These are phyloP conservation scores for Thalpophila matura DNA, from an alignment of 2,888 invertebrate species.

Conservation along the genomic window DNA sequence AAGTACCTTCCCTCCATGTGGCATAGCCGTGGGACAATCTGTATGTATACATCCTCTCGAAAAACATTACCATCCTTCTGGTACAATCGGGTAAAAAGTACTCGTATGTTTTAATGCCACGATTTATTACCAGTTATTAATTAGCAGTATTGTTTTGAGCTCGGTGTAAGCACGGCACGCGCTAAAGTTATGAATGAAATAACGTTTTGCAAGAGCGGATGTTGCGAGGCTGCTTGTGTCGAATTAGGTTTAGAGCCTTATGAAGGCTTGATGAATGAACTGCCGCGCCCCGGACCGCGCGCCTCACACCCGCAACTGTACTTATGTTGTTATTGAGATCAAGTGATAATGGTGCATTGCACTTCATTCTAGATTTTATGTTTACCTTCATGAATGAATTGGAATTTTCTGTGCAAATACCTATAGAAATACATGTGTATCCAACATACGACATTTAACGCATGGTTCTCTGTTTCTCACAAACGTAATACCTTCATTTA, in stretches of 20 bases:
- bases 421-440: not conserved
- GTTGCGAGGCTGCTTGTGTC: constrained; percentile 89
- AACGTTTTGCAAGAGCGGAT: constrained; percentile 91
- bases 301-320: constrained; percentile 62
- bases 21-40: no score
- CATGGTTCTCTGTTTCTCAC: no score
- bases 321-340: constrained; percentile 59
- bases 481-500: no score
- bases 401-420: not conserved
- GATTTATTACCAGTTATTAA: constrained; percentile 47
- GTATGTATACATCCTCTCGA: no score
- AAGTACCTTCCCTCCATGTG: no score
- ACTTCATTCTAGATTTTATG: constrained; percentile 39
- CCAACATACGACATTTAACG: not conserved
- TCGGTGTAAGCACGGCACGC: constrained; percentile 76
- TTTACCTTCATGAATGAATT: constrained; percentile 30
- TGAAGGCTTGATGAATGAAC: constrained; percentile 90
- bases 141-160: constrained; percentile 59
- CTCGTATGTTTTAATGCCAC: constrained; percentile 11
- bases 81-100: no score
- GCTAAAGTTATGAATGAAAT: constrained; percentile 89
- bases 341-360: constrained; percentile 64
- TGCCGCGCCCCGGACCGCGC: constrained; percentile 64
- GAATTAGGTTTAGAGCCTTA: constrained; percentile 91
- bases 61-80: no score